Base-by-base conservation (phyloP, 2,797 vertebrate genomes). In the Todus mexicanus region DNA sequence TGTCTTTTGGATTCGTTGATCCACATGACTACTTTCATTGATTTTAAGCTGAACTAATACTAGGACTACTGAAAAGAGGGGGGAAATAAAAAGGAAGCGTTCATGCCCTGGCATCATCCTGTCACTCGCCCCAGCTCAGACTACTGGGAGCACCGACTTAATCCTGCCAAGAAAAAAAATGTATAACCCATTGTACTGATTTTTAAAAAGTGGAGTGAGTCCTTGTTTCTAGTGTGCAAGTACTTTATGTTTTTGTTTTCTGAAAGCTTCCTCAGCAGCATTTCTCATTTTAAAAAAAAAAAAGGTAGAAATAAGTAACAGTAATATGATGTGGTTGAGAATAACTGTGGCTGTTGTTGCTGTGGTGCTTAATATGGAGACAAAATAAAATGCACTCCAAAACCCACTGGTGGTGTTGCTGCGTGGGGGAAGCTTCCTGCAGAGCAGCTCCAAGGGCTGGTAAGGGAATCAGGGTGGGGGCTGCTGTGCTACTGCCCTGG, bases 371-470 rank as follows among this genome's bases (percentile, higher is more conserved):
- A 4, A 9, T 33, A 45, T 7, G 16, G 79, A 89, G 37, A 84
- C 42, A 74, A 72, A 95, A 96, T 95, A 83, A 94, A 96, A 77
- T 15, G 25, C 16, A 21, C 29, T 78, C 23, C 64, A 26, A 79
- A n/a, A n/a, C n/a, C n/a, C n/a, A n/a, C n/a, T n/a, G n/a, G n/a
- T n/a, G n/a, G n/a, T n/a, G n/a, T n/a, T n/a, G n/a, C n/a, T n/a
- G n/a, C n/a, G n/a, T n/a, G n/a, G n/a, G n/a, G 40, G 16, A 42
- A 42, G 40, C 12, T 42, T 12, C 12, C 40, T 12, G 40, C 40
- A 42, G 40, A 42, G 40, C 45, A 47, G 45, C 15, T 47, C 45
- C 40, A 42, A 42, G 40, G 40, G 40, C 40, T 42, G 40, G n/a
- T n/a, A n/a, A n/a, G n/a, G n/a, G n/a, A n/a, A n/a, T n/a, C n/a